phyloP scores from a whole-genome alignment of 1,140 invertebrate genomes.

The Macrocentrus cingulum region DNA sequence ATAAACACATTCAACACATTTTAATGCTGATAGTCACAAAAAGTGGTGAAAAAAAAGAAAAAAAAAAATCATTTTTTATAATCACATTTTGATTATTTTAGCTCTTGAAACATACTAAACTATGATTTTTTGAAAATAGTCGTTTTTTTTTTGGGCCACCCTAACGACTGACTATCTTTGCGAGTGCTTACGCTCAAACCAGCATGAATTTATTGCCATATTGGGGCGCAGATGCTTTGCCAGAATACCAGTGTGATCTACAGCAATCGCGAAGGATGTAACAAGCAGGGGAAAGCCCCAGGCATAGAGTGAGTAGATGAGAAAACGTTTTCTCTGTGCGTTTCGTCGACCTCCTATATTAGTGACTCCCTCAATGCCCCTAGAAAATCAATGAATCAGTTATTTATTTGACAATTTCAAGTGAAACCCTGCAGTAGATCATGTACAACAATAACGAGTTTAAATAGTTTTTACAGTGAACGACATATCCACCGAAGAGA shows the following conservation, averaged over 20 bases:
- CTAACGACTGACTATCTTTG: too few species aligned
- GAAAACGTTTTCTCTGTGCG: conserved; percentile 36
- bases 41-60: too few species aligned
- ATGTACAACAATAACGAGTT: not conserved
- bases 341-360: conserved; percentile 12
- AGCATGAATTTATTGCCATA: conserved; percentile 37
- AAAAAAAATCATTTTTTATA: too few species aligned
- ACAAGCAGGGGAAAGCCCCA: conserved; percentile 44
- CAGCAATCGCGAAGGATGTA: conserved; percentile 23
- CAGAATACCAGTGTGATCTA: conserved; percentile 24
- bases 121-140: too few species aligned
- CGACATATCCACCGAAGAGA: too few species aligned
- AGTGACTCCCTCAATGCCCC: conserved; percentile 32
- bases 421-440: too few species aligned
- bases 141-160: too few species aligned
- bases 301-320: conserved; percentile 44
- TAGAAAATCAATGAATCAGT: conserved; percentile 24
- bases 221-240: conserved; percentile 24
- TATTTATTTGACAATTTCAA: not conserved
- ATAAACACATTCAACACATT: too few species aligned
- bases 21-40: too few species aligned
- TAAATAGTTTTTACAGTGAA: too few species aligned
- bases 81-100: too few species aligned
- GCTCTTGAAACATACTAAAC: too few species aligned
- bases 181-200: conserved; percentile 44